These are phyloP conservation scores for Huso huso DNA, from an alignment of 2,797 vertebrate species.

Conservation along the genomic window DNA sequence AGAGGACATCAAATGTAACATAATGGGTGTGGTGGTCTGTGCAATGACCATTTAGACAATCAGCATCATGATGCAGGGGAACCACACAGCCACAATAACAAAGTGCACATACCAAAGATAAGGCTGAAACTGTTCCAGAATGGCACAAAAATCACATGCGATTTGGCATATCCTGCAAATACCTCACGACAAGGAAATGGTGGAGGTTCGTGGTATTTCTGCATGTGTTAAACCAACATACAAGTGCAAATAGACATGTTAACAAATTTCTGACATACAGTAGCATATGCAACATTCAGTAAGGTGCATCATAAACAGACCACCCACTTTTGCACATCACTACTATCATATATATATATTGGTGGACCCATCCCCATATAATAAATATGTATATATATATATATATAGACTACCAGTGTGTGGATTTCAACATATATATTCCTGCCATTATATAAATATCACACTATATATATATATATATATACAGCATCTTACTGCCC, in stretches of 20 bases:
- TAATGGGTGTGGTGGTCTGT: conserved; percentile 20
- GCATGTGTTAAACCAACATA: conserved; percentile 67
- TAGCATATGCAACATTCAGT: conserved; percentile 68
- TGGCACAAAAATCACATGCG: conserved; percentile 82
- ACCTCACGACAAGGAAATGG: conserved; percentile 80
- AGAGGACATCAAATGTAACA: conserved; percentile 18
- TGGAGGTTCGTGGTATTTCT: too few species aligned
- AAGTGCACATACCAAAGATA: conserved; percentile 81
- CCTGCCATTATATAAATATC: too few species aligned
- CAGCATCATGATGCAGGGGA: conserved; percentile 41
- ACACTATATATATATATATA: too few species aligned
- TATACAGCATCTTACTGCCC: too few species aligned
- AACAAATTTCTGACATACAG: conserved; percentile 63
- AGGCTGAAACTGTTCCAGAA: conserved; percentile 82
- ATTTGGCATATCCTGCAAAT: conserved; percentile 82
- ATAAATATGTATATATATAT: conserved; percentile 27
- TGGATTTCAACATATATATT: too few species aligned
- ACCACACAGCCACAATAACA: conserved; percentile 69
- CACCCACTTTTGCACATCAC: too few species aligned
- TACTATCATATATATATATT: too few species aligned
- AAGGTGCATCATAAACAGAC: conserved; percentile 51
- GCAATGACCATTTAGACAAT: conserved; percentile 26
- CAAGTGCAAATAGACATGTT: conserved; percentile 66
- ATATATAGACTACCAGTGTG: too few species aligned
- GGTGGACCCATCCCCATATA: conserved; percentile 75